Evolutionary conservation across 2,888 invertebrate species (phyloP), one percentile per base, ranked within the genome.

Genomic region (Autographa pulchrina): DNA sequence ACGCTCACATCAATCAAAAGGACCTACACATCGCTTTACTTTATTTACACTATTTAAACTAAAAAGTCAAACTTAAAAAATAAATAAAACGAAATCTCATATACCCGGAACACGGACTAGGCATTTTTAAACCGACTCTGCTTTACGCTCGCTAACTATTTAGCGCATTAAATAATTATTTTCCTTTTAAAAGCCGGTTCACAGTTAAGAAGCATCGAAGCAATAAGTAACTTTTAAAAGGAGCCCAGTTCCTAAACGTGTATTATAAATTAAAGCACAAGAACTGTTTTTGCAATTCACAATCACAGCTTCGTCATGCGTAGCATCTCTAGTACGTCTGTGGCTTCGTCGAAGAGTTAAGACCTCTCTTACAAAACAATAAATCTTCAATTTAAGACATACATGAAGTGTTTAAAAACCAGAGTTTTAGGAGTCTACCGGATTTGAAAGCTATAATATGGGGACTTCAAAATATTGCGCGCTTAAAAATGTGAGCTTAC

Each of bases 251-350:
- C 72, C 75, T 74, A 74, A 68, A 70, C 41, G 70, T 81, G 70
- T 87, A 89, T 89, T 85, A 89, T 78, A 88, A 88, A 89, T 90
- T 88, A 87, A 89, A 88, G 84, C 74, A 78, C 83, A 86, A 86
- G 85, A 88, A 89, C 88, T 89, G 86, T 83, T 86, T 87, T 89
- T 88, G 88, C 35, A 6, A 9, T 87, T 89, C 88, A 84, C 86
- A 89, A 89, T 90, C 89, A 90, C 85, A 82, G 74, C 73, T n/a
- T 78, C 83, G 85, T n/a, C n/a, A n/a, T n/a, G n/a, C n/a, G n/a
- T n/a, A n/a, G n/a, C n/a, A n/a, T n/a, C n/a, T n/a, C n/a, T n/a
- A n/a, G n/a, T n/a, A n/a, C n/a, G n/a, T n/a, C n/a, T n/a, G n/a
- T n/a, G n/a, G n/a, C n/a, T n/a, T n/a, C n/a, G 86, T 86, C 85